Evolutionary conservation across 1,140 invertebrate species (phyloP).

Genomic region (Plectrocnemia conspersa): DNA sequence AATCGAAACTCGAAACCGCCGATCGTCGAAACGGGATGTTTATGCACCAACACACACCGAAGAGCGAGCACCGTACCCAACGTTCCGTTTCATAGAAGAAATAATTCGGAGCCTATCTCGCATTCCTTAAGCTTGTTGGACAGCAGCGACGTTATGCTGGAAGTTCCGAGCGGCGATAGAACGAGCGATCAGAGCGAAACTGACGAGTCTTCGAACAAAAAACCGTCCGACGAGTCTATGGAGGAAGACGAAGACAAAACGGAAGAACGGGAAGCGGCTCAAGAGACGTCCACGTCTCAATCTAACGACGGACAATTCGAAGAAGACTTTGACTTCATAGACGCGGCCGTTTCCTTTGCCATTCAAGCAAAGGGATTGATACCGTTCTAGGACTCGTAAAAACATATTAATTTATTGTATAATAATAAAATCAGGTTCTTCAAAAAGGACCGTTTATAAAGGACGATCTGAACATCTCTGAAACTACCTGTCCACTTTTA

Average conservation of each 20-base stretch:
- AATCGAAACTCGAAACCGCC: too few species aligned
- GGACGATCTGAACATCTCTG: too few species aligned
- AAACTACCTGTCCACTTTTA: too few species aligned
- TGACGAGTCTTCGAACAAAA: slow-evolving; percentile 19
- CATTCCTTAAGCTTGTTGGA: neutral
- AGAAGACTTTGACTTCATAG: slow-evolving; percentile 57
- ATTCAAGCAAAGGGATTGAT: slow-evolving; percentile 67
- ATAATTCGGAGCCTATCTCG: slow-evolving; percentile 14
- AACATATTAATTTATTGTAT: too few species aligned
- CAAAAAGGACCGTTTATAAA: too few species aligned
- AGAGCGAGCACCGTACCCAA: slow-evolving; percentile 10
- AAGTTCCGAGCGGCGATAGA: neutral
- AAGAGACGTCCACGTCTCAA: slow-evolving; percentile 10
- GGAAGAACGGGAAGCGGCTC: slow-evolving; percentile 23
- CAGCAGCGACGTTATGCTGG: slow-evolving; percentile 3
- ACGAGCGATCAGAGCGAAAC: neutral
- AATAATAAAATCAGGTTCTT: too few species aligned
- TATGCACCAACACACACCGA: slow-evolving; percentile 19
- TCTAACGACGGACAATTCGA: slow-evolving; percentile 18
- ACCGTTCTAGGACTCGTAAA: too few species aligned
- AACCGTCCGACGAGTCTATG: slow-evolving; percentile 28
- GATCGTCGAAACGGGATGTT: too few species aligned
- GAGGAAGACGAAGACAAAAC: slow-evolving; percentile 41
- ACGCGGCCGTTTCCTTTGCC: slow-evolving; percentile 62
- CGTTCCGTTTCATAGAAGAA: slow-evolving; percentile 27